Conservation (phyloP, 2,888 invertebrate genomes). For the Ophion costatus region DNA sequence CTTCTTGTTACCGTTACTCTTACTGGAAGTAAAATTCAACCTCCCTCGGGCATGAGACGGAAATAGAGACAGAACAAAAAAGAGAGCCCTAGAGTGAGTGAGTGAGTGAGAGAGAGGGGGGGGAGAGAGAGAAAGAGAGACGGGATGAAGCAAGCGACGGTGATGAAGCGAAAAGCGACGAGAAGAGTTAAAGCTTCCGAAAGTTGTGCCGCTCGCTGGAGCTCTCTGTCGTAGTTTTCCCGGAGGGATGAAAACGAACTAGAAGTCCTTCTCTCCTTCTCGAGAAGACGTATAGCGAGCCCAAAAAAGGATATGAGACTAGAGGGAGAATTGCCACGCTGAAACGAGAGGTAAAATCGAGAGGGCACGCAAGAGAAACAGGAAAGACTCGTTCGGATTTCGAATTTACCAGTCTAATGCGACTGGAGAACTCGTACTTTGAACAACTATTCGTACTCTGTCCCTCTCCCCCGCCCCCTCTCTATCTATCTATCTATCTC, state of each 20-base stretch:
- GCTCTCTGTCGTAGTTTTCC: slow-evolving; percentile 40
- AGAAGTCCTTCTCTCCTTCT: slow-evolving; percentile 63
- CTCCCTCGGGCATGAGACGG: slow-evolving; percentile 29
- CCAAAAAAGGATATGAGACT: slow-evolving; percentile 24
- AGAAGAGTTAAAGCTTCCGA: slow-evolving; percentile 51
- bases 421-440: slow-evolving; percentile 70
- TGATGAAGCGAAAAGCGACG: slow-evolving; percentile 49
- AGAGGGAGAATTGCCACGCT: slow-evolving; percentile 38
- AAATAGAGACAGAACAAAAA: slow-evolving; percentile 15
- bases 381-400: slow-evolving; percentile 67
- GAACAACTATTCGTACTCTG: slow-evolving; percentile 61
- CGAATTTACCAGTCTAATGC: slow-evolving; percentile 77
- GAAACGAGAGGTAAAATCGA: slow-evolving; percentile 52
- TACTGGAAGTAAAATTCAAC: slow-evolving; percentile 65
- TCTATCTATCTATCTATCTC: background rate
- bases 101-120: slow-evolving; percentile 21
- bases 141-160: slow-evolving; percentile 38
- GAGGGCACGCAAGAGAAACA: slow-evolving; percentile 55
- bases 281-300: slow-evolving; percentile 55
- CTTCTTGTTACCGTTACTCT: slow-evolving; percentile 64
- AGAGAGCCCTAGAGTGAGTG: slow-evolving; percentile 14
- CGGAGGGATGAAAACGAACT: slow-evolving; percentile 59
- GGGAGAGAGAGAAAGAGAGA: background rate
- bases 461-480: slow-evolving; percentile 54
- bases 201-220: slow-evolving; percentile 32